phyloP scores from a whole-genome alignment of 2,888 invertebrate genomes.

The Agrotis segetum region DNA sequence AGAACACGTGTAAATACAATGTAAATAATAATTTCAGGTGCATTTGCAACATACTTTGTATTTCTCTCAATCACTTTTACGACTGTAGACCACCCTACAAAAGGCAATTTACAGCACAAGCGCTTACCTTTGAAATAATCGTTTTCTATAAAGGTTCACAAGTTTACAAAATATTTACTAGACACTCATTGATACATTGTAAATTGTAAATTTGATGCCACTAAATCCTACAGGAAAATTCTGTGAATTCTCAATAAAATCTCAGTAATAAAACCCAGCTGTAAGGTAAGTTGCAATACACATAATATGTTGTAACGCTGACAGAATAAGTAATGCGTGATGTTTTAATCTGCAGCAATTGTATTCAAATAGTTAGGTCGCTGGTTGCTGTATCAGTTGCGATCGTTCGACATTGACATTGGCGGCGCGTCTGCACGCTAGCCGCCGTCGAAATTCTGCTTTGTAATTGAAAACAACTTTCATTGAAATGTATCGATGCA shows the following conservation, averaged over 20 bases:
- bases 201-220: slow-evolving; percentile 15
- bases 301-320: slow-evolving; percentile 41
- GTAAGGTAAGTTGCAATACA: slow-evolving; percentile 45
- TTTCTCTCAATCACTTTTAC: slow-evolving; percentile 10
- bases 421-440: slow-evolving; percentile 82
- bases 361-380: slow-evolving; percentile 64
- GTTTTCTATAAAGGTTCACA: slow-evolving; percentile 9
- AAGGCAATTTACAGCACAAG: neutral
- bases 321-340: slow-evolving; percentile 53
- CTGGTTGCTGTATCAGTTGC: slow-evolving; percentile 52
- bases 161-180: slow-evolving; percentile 9
- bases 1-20: slow-evolving; percentile 36
- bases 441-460: slow-evolving; percentile 74
- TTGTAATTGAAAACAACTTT: slow-evolving; percentile 85
- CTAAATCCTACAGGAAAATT: slow-evolving; percentile 44
- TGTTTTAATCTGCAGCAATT: slow-evolving; percentile 63
- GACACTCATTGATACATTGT: slow-evolving; percentile 10
- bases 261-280: slow-evolving; percentile 42
- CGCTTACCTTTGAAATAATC: neutral
- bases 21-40: slow-evolving; percentile 4
- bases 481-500: slow-evolving; percentile 74
- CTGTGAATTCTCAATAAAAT: slow-evolving; percentile 43
- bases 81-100: neutral
- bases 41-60: neutral
- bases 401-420: slow-evolving; percentile 81